Evolutionary conservation across 2,888 invertebrate species (phyloP).

Genomic region (Epinotia nisella): DNA sequence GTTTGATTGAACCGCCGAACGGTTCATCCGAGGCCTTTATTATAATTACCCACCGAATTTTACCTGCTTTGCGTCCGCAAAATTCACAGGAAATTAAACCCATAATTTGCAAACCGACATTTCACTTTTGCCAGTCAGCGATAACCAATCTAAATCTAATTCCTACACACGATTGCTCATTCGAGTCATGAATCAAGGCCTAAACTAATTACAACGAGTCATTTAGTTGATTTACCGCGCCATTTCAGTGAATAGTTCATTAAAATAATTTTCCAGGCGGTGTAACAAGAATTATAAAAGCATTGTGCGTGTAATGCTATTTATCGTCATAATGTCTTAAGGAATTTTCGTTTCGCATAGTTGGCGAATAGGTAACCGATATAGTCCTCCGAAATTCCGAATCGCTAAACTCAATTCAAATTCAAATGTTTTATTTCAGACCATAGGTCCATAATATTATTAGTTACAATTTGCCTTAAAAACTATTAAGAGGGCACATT

Average conservation of each 20-base stretch:
- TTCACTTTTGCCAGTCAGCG: conserved; percentile 14
- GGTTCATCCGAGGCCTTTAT: background rate
- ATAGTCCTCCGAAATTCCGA: no score
- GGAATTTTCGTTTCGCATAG: conserved; percentile 17
- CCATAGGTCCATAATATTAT: no score
- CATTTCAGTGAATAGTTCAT: conserved; percentile 43
- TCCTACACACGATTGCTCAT: conserved; percentile 39
- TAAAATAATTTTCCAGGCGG: conserved; percentile 40
- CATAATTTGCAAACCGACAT: conserved; percentile 13
- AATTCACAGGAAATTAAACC: conserved; percentile 14
- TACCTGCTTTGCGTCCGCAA: background rate
- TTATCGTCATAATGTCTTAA: conserved; percentile 1
- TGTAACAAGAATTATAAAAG: conserved; percentile 30
- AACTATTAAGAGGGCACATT: no score
- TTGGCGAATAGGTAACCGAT: no score
- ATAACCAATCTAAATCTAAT: conserved; percentile 33
- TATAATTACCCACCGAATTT: background rate
- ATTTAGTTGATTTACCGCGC: conserved; percentile 41
- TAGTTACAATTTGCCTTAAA: no score
- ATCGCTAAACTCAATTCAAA: no score
- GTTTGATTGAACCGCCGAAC: background rate
- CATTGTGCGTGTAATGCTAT: conserved; percentile 8
- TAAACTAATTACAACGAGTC: conserved; percentile 40
- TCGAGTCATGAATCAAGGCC: conserved; percentile 34
- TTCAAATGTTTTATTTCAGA: no score